These are phyloP conservation scores for Clunio marinus DNA, from an alignment of 2,888 invertebrate species.

Conservation along the genomic window DNA sequence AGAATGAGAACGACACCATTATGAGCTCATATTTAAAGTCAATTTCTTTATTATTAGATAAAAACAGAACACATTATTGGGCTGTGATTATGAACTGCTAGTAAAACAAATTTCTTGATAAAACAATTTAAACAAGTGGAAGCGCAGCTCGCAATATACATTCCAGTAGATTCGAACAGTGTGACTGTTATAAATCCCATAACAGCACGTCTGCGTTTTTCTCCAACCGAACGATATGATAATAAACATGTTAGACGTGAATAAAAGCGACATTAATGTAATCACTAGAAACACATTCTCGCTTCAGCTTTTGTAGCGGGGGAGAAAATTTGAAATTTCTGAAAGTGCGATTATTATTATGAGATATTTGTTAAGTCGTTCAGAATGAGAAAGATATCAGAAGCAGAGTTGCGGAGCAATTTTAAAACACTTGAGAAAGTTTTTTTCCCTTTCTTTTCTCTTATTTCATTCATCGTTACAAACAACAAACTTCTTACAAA, in stretches of 20 bases:
- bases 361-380: slow-evolving; percentile 38
- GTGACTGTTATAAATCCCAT: slow-evolving; percentile 29
- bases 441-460: no score
- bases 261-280: slow-evolving; percentile 38
- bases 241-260: slow-evolving; percentile 39
- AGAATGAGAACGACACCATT: not conserved
- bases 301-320: not conserved
- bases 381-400: slow-evolving; percentile 29
- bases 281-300: slow-evolving; percentile 37
- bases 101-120: not conserved
- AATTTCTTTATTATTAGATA: not conserved
- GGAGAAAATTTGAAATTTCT: slow-evolving; percentile 16
- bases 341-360: slow-evolving; percentile 36
- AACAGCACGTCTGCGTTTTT: slow-evolving; percentile 32
- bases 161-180: not conserved
- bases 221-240: slow-evolving; percentile 22
- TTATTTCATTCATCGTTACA: not conserved
- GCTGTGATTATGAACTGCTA: slow-evolving; percentile 26
- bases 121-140: not conserved
- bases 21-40: not conserved
- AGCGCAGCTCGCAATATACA: not conserved
- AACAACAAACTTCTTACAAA: not conserved
- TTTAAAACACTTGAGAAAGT: slow-evolving; percentile 24
- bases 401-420: slow-evolving; percentile 2
- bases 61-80: slow-evolving; percentile 29